A percentile compares a stretch with the other conserved stretches of the same genome.
These are phyloP conservation scores for Tauraco erythrolophus DNA, from an alignment of 2,113 vertebrate species.

Conservation along the genomic window DNA sequence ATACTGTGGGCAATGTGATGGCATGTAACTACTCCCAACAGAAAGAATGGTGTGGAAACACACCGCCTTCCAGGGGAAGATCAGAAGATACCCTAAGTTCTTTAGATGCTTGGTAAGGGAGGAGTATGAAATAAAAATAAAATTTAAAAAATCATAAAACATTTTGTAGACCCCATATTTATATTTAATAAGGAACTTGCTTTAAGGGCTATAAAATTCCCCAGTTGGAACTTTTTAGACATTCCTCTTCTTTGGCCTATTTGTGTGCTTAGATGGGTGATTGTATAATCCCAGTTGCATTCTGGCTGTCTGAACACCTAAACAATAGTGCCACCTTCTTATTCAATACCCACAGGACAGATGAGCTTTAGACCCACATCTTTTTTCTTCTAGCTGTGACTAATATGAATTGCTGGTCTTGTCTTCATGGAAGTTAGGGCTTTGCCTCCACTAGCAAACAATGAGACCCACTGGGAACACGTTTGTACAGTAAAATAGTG, in stretches of 20 bases:
- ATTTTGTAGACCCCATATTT: background rate
- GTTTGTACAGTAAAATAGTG: background rate
- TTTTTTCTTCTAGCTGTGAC: background rate
- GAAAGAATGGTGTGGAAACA: background rate
- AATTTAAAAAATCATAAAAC: background rate
- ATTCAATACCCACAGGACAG: background rate
- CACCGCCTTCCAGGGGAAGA: fast-evolving
- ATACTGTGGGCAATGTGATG: background rate
- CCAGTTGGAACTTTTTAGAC: fast-evolving
- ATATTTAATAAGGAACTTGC: background rate
- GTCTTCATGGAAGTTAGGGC: background rate
- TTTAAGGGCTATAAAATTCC: background rate
- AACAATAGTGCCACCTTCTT: background rate
- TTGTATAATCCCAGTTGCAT: background rate
- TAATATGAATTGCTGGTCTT: background rate
- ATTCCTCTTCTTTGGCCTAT: background rate
- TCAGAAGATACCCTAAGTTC: background rate
- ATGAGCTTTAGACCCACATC: background rate
- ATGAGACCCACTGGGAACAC: fast-evolving
- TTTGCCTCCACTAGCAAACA: background rate
- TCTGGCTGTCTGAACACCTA: background rate
- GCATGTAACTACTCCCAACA: background rate
- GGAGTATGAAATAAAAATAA: background rate
- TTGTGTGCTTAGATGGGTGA: background rate
- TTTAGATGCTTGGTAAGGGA: background rate